Evolutionary conservation across 2,888 invertebrate genomes (phyloP).

Genomic region (Scelioninae gen. 2): DNA sequence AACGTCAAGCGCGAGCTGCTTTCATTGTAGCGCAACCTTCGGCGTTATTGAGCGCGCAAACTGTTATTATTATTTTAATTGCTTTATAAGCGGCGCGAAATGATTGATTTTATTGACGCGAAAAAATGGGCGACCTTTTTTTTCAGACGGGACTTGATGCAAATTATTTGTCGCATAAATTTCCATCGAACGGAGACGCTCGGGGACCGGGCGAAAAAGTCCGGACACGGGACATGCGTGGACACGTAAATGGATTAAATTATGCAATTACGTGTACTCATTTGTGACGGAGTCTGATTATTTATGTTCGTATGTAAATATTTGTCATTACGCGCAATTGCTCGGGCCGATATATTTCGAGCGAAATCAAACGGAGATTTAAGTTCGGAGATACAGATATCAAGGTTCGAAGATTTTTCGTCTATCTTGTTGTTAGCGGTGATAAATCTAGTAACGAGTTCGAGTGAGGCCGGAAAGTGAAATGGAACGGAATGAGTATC

Average conservation of each 20-base stretch:
- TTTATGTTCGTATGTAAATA: conserved; percentile 47
- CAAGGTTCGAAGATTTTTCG: neutral
- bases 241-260: conserved; percentile 47
- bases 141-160: conserved; percentile 22
- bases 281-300: conserved; percentile 33
- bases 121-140: conserved; percentile 26
- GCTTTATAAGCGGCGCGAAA: conserved; percentile 38
- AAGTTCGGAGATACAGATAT: conserved; percentile 29
- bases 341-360: conserved; percentile 27
- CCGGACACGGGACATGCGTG: neutral
- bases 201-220: conserved; percentile 39
- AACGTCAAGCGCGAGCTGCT: conserved; percentile 22
- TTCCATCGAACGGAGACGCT: conserved; percentile 31
- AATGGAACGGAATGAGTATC: neutral
- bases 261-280: conserved; percentile 45
- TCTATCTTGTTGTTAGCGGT: neutral
- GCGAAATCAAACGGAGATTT: conserved; percentile 4
- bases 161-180: conserved; percentile 40
- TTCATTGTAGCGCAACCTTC: conserved; percentile 34
- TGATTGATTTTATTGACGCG: conserved; percentile 43
- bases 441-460: neutral
- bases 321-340: conserved; percentile 46
- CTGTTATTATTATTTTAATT: conserved; percentile 51
- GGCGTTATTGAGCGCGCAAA: conserved; percentile 33
- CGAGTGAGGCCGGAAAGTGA: neutral